Conservation (phyloP, 2,113 vertebrate species). For the Sphaerodactylus townsendi region DNA sequence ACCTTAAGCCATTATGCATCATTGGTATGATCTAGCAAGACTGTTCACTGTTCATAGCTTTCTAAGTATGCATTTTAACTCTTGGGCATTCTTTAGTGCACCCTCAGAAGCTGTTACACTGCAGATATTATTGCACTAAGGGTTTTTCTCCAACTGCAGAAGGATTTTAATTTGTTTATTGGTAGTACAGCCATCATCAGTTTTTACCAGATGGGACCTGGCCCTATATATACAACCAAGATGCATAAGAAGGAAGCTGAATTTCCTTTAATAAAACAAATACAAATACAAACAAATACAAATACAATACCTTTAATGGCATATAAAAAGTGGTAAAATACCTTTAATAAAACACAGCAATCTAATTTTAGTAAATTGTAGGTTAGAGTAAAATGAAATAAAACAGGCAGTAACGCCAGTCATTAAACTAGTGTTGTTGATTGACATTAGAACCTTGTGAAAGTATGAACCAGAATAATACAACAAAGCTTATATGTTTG, state of each 20-base stretch:
- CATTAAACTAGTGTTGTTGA: not conserved
- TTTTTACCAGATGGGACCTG: not conserved
- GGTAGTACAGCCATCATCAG: not conserved
- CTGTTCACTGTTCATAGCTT: not conserved
- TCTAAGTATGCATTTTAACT: not conserved
- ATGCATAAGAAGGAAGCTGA: constrained; percentile 19
- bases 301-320: too few relatives aligned
- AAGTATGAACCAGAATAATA: constrained; percentile 5
- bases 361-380: constrained; percentile 61
- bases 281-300: too few relatives aligned
- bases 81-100: not conserved
- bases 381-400: constrained; percentile 51
- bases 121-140: not conserved
- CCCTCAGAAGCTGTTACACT: not conserved
- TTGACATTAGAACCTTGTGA: not conserved
- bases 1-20: not conserved
- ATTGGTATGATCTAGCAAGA: not conserved
- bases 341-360: constrained; percentile 44
- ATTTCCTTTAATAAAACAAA: constrained; percentile 31
- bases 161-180: constrained; percentile 11
- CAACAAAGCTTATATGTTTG: not conserved
- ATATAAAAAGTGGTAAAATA: constrained; percentile 20
- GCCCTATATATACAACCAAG: constrained; percentile 22
- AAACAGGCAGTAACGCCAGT: not conserved
- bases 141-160: not conserved